Evolutionary conservation across 2,888 invertebrate species (phyloP).

Genomic region (Allophyes oxyacanthae): DNA sequence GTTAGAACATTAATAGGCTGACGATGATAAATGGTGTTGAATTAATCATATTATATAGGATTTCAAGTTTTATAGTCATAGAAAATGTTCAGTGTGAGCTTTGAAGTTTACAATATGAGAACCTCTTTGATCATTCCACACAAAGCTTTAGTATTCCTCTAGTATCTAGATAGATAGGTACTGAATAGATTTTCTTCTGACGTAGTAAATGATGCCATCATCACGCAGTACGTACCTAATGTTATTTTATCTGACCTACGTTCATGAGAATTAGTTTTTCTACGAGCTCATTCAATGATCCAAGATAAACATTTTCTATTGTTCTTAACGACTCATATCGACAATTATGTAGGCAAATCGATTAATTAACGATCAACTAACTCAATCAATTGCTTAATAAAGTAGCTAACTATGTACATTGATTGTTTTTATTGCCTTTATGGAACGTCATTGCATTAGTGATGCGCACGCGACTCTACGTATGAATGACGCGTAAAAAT

Average conservation of each 20-base stretch:
- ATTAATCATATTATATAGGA: slow-evolving; percentile 4
- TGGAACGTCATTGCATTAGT: slow-evolving; percentile 37
- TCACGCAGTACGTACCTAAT: slow-evolving; percentile 9
- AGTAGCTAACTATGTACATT: slow-evolving; percentile 43
- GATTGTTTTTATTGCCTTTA: slow-evolving; percentile 43
- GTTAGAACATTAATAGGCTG: no score
- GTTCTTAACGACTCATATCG: slow-evolving; percentile 20
- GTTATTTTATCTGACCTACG: slow-evolving; percentile 13
- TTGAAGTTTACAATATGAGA: slow-evolving; percentile 43
- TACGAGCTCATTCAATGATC: slow-evolving; percentile 7
- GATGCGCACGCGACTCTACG: slow-evolving; percentile 16
- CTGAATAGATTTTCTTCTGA: slow-evolving; percentile 32
- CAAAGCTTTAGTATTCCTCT: slow-evolving; percentile 38
- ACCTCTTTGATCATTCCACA: slow-evolving; percentile 57
- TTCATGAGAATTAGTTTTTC: slow-evolving; percentile 18
- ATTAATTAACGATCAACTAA: slow-evolving; percentile 45
- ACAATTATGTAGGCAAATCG: slow-evolving; percentile 31
- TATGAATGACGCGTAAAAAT: slow-evolving; percentile 23
- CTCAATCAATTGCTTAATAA: slow-evolving; percentile 47
- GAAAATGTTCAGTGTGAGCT: slow-evolving; percentile 10
- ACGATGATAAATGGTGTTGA: neutral
- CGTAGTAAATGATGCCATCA: slow-evolving; percentile 40
- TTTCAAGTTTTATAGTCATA: slow-evolving; percentile 8
- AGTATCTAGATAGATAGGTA: slow-evolving; percentile 18
- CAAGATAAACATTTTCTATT: slow-evolving; percentile 36